Conservation (phyloP, 2,888 invertebrate genomes). For the Apamea sordens region DNA sequence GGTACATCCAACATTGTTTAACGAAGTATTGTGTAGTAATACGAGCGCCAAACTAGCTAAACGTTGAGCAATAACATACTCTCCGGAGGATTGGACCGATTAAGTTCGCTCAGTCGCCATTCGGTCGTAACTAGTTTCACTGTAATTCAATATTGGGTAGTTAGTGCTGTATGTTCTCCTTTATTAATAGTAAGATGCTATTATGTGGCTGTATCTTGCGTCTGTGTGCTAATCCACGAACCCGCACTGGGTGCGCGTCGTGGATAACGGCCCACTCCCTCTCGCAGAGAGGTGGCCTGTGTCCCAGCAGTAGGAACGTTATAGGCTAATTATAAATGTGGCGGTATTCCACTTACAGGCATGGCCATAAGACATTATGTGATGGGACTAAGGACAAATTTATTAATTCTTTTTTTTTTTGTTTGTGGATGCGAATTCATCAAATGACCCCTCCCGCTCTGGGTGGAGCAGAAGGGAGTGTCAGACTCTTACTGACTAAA, state of each 20-base stretch:
- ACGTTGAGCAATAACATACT: constrained; percentile 48
- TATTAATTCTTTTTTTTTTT: no score
- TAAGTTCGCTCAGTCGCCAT: constrained; percentile 48
- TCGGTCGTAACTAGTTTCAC: constrained; percentile 32
- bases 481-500: no score
- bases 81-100: constrained; percentile 54
- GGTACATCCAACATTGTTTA: constrained; percentile 20
- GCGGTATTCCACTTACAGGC: not conserved
- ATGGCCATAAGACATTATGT: no score
- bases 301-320: not conserved
- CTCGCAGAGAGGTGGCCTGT: no score
- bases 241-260: not conserved
- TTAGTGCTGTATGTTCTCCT: constrained; percentile 16
- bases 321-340: not conserved
- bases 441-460: no score
- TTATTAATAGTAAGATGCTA: constrained; percentile 13
- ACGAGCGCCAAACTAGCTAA: constrained; percentile 31
- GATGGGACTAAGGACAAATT: not conserved
- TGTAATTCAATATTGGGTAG: constrained; percentile 56
- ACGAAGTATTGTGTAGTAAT: constrained; percentile 46
- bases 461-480: no score
- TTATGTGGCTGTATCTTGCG: not conserved
- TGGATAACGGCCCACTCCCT: not conserved
- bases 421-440: no score
- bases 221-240: not conserved